phyloP scores from a whole-genome alignment of 2,888 invertebrate genomes.

The Beris morrisii region DNA sequence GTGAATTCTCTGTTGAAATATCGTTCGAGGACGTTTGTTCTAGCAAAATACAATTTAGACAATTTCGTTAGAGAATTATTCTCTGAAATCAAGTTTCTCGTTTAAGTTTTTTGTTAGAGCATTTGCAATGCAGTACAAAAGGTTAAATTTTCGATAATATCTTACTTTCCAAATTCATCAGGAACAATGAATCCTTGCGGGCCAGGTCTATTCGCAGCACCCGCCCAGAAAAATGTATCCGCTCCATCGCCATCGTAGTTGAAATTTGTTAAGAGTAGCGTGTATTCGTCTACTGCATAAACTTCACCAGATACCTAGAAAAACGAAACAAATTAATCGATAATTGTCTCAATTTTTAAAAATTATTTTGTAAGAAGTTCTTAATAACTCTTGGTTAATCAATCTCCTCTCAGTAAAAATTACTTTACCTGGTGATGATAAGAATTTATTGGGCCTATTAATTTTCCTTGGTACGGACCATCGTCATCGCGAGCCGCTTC shows the following conservation, averaged over 20 bases:
- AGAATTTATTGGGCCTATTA: slow-evolving; percentile 82
- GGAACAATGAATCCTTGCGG: slow-evolving; percentile 91
- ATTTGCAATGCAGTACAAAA: too few relatives aligned
- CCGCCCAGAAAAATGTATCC: slow-evolving; percentile 93
- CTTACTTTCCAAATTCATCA: slow-evolving; percentile 82
- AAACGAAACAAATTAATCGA: neutral
- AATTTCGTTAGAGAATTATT: too few relatives aligned
- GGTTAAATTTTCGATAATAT: too few relatives aligned
- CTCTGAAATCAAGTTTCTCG: too few relatives aligned
- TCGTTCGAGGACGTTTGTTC: slow-evolving; percentile 82
- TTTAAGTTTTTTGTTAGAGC: too few relatives aligned
- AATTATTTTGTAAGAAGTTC: too few relatives aligned
- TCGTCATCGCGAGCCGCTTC: slow-evolving; percentile 62
- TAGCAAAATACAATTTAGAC: slow-evolving; percentile 47
- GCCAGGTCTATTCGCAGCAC: slow-evolving; percentile 82
- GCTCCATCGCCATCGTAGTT: slow-evolving; percentile 89
- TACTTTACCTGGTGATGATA: slow-evolving; percentile 77
- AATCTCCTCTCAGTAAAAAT: neutral
- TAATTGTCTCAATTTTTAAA: slow-evolving; percentile 2
- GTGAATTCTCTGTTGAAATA: slow-evolving; percentile 85
- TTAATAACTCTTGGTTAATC: too few relatives aligned
- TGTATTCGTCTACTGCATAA: slow-evolving; percentile 85
- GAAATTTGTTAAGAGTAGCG: slow-evolving; percentile 76
- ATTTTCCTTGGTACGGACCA: slow-evolving; percentile 77
- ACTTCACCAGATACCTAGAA: slow-evolving; percentile 79